Evolutionary conservation across 2,113 vertebrate species (phyloP).

Genomic region (Engystomops pustulosus): DNA sequence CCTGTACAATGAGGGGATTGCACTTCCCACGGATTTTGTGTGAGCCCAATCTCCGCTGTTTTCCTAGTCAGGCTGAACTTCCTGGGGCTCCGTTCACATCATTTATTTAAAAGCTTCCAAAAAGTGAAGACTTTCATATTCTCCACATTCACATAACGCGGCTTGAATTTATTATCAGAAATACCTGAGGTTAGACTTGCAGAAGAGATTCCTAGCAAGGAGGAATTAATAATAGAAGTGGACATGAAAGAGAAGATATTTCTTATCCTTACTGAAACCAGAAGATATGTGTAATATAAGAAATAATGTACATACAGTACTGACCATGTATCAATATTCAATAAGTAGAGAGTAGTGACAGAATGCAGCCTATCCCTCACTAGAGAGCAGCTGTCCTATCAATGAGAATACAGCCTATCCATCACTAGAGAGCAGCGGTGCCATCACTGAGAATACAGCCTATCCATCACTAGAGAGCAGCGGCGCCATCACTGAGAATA

Average conservation of each 20-base stretch:
- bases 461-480: too few species aligned
- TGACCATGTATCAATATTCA: background rate
- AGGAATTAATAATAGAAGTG: constrained; percentile 10
- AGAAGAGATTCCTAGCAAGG: constrained; percentile 12
- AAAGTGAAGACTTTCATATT: constrained; percentile 50
- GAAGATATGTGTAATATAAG: too few species aligned
- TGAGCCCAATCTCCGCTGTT: constrained; percentile 1
- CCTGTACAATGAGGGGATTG: too few species aligned
- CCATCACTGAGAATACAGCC: too few species aligned
- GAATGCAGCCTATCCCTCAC: constrained; percentile 4
- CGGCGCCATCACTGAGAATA: background rate
- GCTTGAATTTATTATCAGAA: constrained; percentile 48
- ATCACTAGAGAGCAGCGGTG: background rate
- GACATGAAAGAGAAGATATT: constrained; percentile 10
- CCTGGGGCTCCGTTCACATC: constrained; percentile 22
- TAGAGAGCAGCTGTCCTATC: background rate
- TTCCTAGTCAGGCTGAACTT: constrained; percentile 25
- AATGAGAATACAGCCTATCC: too few species aligned
- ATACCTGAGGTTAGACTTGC: constrained; percentile 35
- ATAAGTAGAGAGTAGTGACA: too few species aligned
- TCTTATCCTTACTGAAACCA: background rate
- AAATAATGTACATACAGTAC: background rate
- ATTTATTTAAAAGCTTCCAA: constrained; percentile 52
- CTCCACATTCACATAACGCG: constrained; percentile 33
- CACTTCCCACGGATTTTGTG: background rate